Conservation (phyloP, 2,888 invertebrate species). For the Drosophila incognita region DNA sequence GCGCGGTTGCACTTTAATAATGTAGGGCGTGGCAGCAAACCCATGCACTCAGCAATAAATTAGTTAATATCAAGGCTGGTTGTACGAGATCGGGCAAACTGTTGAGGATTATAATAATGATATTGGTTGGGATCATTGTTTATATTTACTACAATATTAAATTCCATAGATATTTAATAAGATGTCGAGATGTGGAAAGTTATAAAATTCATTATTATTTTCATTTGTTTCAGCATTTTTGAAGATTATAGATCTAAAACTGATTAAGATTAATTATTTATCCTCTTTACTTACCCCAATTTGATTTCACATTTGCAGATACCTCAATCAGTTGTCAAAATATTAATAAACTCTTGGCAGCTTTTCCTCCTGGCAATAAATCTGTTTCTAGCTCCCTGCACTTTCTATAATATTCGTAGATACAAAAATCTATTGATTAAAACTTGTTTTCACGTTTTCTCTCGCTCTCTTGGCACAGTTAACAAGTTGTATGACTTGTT, state of each 20-base stretch:
- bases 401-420: conserved; percentile 4
- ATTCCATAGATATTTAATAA: too few relatives aligned
- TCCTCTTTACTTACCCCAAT: background rate
- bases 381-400: background rate
- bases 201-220: background rate
- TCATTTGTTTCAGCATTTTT: background rate
- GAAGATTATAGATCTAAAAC: background rate
- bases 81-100: background rate
- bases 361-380: background rate
- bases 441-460: background rate
- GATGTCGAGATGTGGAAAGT: background rate
- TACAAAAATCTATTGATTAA: background rate
- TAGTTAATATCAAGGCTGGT: conserved; percentile 23
- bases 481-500: background rate
- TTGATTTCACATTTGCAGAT: background rate
- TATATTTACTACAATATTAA: too few relatives aligned
- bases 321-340: conserved; percentile 7
- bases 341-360: background rate
- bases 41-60: conserved; percentile 22
- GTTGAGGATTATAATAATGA: background rate
- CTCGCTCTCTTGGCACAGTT: background rate
- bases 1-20: conserved; percentile 62
- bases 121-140: background rate
- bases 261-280: background rate
- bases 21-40: conserved; percentile 44